Conservation (phyloP, 2,888 invertebrate genomes). For the Esperia sulphurella region DNA sequence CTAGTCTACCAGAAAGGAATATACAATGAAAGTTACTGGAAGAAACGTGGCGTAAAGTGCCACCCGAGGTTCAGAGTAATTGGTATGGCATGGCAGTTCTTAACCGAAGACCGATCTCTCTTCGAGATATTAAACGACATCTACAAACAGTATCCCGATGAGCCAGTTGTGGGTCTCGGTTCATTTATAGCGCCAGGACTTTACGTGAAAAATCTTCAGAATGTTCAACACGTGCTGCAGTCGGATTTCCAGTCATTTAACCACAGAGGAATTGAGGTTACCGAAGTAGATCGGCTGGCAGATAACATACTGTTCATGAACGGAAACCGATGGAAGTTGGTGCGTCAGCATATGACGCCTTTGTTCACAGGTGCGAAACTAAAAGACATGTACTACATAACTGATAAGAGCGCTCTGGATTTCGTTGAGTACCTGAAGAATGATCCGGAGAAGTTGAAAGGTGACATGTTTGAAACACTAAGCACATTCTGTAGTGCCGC, state of each 20-base stretch:
- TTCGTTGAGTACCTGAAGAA: slow-evolving; percentile 25
- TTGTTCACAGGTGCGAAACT: slow-evolving; percentile 38
- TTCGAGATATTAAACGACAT: slow-evolving; percentile 39
- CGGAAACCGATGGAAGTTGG: slow-evolving; percentile 26
- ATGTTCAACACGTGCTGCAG: slow-evolving; percentile 27
- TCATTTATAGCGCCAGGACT: slow-evolving; percentile 21
- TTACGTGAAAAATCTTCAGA: slow-evolving; percentile 24
- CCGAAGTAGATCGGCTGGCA: slow-evolving; percentile 19
- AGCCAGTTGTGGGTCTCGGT: slow-evolving; percentile 43
- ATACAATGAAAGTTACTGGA: slow-evolving; percentile 49
- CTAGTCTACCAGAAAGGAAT: slow-evolving; percentile 28
- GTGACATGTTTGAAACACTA: slow-evolving; percentile 22
- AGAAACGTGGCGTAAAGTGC: slow-evolving; percentile 42
- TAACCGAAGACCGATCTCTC: slow-evolving; percentile 26
- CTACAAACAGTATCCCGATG: slow-evolving; percentile 38
- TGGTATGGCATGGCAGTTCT: slow-evolving; percentile 41
- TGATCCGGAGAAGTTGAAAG: slow-evolving; percentile 31
- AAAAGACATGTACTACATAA: slow-evolving; percentile 37
- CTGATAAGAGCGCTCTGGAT: slow-evolving; percentile 32
- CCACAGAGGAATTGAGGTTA: slow-evolving; percentile 22
- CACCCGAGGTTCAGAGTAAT: slow-evolving; percentile 29
- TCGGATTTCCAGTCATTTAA: slow-evolving; percentile 27
- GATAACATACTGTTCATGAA: slow-evolving; percentile 26
- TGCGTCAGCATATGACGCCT: slow-evolving; percentile 37
- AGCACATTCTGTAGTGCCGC: slow-evolving; percentile 27